A percentile compares a stretch with the other conserved stretches of the same genome.
Evolutionary conservation across 2,113 vertebrate species (phyloP).

Genomic region (Chinchilla lanigera): DNA sequence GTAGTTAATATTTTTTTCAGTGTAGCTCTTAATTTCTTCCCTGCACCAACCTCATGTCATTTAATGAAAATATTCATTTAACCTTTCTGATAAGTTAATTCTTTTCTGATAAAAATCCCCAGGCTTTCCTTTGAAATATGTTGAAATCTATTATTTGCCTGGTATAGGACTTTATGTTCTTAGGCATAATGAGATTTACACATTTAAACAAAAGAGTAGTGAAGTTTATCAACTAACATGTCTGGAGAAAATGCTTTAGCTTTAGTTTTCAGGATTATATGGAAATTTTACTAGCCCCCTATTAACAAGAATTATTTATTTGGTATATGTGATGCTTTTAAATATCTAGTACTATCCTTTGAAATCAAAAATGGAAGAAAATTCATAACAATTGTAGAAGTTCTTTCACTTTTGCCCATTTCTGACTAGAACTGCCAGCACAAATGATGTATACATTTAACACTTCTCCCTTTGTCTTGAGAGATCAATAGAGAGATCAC

Average conservation of each 20-base stretch:
- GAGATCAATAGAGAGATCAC: not conserved
- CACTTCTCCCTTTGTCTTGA: not conserved
- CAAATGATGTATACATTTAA: not conserved
- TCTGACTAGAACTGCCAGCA: not conserved
- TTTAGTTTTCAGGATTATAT: not conserved
- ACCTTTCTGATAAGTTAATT: not conserved
- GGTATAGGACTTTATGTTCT: not conserved
- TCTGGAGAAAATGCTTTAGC: constrained; percentile 8
- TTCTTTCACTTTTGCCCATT: not conserved
- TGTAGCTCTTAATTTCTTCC: not conserved
- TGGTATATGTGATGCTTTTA: not conserved
- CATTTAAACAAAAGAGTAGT: not conserved
- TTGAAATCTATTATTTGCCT: not conserved
- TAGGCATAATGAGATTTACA: not conserved
- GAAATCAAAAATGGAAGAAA: constrained; percentile 18
- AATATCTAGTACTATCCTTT: not conserved
- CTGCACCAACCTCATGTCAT: not conserved
- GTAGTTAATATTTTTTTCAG: not conserved
- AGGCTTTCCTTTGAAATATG: not conserved
- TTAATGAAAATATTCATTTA: constrained; percentile 13
- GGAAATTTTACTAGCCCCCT: not conserved
- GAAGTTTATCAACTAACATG: not conserved
- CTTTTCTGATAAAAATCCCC: not conserved
- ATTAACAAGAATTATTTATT: not conserved
- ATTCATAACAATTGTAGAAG: not conserved